These are phyloP conservation scores for Ursus arctos DNA, from an alignment of 2,113 vertebrate genomes.

Conservation along the genomic window DNA sequence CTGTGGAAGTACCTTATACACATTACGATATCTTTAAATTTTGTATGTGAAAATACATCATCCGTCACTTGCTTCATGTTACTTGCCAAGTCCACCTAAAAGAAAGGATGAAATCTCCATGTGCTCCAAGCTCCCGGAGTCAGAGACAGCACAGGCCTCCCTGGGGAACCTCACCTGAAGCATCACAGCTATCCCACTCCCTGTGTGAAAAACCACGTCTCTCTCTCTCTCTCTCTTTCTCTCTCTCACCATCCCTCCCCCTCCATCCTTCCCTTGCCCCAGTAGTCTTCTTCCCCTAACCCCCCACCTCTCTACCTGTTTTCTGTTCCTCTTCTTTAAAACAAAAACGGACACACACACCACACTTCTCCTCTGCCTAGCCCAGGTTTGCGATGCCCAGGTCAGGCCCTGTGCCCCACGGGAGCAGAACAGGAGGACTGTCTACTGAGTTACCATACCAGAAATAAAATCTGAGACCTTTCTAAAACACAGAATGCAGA, in stretches of 20 bases:
- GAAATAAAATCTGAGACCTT: conserved; percentile 37
- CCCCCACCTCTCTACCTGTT: neutral
- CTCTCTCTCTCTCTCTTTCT: neutral
- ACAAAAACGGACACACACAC: neutral
- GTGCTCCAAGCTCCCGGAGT: neutral
- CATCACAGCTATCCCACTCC: too few species aligned
- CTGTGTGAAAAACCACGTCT: neutral
- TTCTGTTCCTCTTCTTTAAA: neutral
- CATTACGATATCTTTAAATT: neutral
- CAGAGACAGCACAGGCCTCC: neutral
- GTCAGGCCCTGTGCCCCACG: neutral
- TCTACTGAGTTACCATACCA: neutral
- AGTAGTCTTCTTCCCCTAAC: neutral
- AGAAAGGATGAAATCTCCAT: neutral
- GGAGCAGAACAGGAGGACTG: neutral
- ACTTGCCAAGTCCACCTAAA: neutral
- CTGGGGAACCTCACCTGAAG: neutral
- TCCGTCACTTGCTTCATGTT: neutral
- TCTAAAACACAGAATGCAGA: neutral
- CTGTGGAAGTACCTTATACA: neutral
- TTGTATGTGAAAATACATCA: neutral
- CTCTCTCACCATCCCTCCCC: neutral
- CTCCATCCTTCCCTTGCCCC: neutral
- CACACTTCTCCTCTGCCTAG: neutral
- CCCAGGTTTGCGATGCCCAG: neutral